These are phyloP conservation scores for Craterocephalus amniculus DNA, from an alignment of 2,797 vertebrate species.

Conservation along the genomic window DNA sequence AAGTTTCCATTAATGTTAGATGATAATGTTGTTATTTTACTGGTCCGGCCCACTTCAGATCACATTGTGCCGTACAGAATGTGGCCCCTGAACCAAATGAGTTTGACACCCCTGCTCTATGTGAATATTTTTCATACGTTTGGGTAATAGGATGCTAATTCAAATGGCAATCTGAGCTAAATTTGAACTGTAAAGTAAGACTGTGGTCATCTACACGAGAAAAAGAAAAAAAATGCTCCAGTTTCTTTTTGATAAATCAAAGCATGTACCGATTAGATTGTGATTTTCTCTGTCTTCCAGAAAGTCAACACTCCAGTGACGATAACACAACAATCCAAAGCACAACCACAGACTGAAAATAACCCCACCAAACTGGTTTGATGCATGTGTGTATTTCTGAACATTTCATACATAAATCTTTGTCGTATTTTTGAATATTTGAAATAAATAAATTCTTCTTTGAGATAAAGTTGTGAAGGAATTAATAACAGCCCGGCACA, in stretches of 20 bases:
- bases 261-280: not conserved
- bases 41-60: no score
- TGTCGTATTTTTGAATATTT: constrained; percentile 50
- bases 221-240: not conserved
- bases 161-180: constrained; percentile 32
- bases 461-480: constrained; percentile 12
- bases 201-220: not conserved
- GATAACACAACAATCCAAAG: constrained; percentile 20
- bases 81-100: no score
- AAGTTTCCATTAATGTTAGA: no score
- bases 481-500: not conserved
- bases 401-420: constrained; percentile 29
- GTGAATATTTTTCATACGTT: constrained; percentile 2
- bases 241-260: constrained; percentile 4
- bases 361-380: constrained; percentile 22
- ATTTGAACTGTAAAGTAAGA: constrained; percentile 24
- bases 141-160: constrained; percentile 16
- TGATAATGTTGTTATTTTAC: no score
- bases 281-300: constrained; percentile 50
- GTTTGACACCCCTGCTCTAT: no score
- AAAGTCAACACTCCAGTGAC: constrained; percentile 38
- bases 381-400: constrained; percentile 20
- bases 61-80: no score
- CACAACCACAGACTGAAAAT: constrained; percentile 7
- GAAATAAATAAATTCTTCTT: constrained; percentile 39